phyloP scores from a whole-genome alignment of 2,113 vertebrate genomes.

The Sander vitreus region DNA sequence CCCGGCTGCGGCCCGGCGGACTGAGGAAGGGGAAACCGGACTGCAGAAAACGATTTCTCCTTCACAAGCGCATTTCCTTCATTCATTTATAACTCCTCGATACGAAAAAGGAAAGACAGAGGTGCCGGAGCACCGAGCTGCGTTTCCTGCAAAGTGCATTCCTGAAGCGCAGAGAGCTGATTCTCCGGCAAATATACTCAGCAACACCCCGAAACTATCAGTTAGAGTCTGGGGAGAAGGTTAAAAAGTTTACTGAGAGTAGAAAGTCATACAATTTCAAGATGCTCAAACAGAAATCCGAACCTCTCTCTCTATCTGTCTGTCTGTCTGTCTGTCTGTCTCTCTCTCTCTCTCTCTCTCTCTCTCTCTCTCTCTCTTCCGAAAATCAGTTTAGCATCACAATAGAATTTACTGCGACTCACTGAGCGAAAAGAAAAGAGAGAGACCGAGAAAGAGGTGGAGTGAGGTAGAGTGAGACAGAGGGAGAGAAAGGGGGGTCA shows the following conservation, averaged over 20 bases:
- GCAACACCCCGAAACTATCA: not conserved
- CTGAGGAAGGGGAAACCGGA: slow-evolving; percentile 11
- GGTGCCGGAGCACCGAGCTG: slow-evolving; percentile 36
- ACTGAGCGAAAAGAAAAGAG: slow-evolving; percentile 87
- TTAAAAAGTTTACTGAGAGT: slow-evolving; percentile 4
- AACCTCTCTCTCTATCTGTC: slow-evolving; percentile 80
- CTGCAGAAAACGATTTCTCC: not conserved
- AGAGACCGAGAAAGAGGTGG: slow-evolving; percentile 48
- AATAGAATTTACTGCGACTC: slow-evolving; percentile 91
- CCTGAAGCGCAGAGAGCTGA: slow-evolving; percentile 43
- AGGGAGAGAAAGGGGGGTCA: slow-evolving; percentile 58
- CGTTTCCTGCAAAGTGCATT: slow-evolving; percentile 67
- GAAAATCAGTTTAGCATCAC: slow-evolving; percentile 92
- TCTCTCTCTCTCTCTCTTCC: slow-evolving; percentile 83
- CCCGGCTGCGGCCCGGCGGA: slow-evolving; percentile 29
- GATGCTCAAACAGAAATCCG: slow-evolving; percentile 47
- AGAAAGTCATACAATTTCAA: slow-evolving; percentile 7
- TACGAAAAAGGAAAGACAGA: not conserved
- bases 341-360: slow-evolving; percentile 83
- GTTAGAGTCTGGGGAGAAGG: not conserved
- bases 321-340: slow-evolving; percentile 51
- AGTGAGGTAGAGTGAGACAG: slow-evolving; percentile 12
- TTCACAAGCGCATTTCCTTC: slow-evolving; percentile 53
- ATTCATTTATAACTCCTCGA: slow-evolving; percentile 37
- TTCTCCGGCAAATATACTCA: not conserved